Conservation (phyloP, 1,140 invertebrate genomes). For the Cydia pomonella region DNA sequence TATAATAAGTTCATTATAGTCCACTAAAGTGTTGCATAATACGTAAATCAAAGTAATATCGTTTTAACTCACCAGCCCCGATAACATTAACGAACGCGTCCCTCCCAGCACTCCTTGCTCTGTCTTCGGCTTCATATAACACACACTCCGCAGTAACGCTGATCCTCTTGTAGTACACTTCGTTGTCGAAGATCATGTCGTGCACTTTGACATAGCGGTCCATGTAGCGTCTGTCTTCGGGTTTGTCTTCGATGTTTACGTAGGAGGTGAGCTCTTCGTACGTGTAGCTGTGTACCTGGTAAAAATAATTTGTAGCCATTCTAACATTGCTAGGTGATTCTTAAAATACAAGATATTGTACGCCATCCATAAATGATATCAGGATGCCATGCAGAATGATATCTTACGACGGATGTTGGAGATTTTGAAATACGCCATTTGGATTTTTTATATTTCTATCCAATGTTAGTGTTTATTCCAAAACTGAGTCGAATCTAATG, state of each 20-base stretch:
- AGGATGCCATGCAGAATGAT: too few relatives aligned
- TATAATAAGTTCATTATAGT: too few relatives aligned
- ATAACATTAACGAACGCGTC: conserved; percentile 63
- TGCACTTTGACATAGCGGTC: conserved; percentile 58
- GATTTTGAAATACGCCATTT: too few relatives aligned
- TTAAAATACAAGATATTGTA: too few relatives aligned
- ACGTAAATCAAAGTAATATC: too few relatives aligned
- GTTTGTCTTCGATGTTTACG: conserved; percentile 53
- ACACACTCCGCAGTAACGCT: conserved; percentile 54
- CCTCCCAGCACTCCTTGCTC: conserved; percentile 47
- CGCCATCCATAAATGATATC: too few relatives aligned
- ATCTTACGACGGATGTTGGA: too few relatives aligned
- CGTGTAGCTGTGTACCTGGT: conserved; percentile 66
- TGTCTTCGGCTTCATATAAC: conserved; percentile 54
- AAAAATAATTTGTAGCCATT: neutral
- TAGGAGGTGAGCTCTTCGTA: conserved; percentile 59
- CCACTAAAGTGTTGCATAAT: too few relatives aligned
- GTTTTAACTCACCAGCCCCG: conserved; percentile 74
- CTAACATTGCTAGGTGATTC: too few relatives aligned
- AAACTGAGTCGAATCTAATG: too few relatives aligned
- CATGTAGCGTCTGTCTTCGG: conserved; percentile 54
- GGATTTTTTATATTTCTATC: too few relatives aligned
- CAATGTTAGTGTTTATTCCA: too few relatives aligned
- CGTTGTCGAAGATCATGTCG: conserved; percentile 64
- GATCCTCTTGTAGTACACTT: conserved; percentile 67